phyloP scores from a whole-genome alignment of 1,140 invertebrate genomes.

The Orussus abietinus region DNA sequence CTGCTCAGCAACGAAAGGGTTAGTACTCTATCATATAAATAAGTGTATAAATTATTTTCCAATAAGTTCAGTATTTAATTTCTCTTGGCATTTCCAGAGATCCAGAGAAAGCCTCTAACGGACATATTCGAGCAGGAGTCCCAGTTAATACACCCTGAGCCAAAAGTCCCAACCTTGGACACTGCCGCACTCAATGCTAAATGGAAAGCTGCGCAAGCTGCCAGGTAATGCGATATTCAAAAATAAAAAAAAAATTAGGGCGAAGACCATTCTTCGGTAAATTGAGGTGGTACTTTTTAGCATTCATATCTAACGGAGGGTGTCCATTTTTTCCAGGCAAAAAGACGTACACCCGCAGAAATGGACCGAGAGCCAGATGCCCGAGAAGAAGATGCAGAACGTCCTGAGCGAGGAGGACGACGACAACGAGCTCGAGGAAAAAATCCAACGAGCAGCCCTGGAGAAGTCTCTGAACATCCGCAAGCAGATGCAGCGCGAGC shows the following conservation, averaged over 20 bases:
- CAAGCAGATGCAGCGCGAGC: constrained; percentile 49
- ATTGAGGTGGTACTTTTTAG: too few relatives aligned
- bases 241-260: constrained; percentile 8
- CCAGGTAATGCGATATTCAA: constrained; percentile 39
- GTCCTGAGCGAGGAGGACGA: constrained; percentile 35
- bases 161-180: constrained; percentile 44
- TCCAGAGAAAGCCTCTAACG: constrained; percentile 46
- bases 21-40: constrained; percentile 1
- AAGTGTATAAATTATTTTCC: neutral
- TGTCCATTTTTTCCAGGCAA: constrained; percentile 31
- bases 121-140: constrained; percentile 52
- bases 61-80: constrained; percentile 1
- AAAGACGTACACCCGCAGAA: constrained; percentile 40
- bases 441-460: constrained; percentile 38
- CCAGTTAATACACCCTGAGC: constrained; percentile 44
- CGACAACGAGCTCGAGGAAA: constrained; percentile 41
- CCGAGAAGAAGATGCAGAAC: constrained; percentile 34
- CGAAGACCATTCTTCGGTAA: too few relatives aligned
- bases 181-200: constrained; percentile 46
- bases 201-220: constrained; percentile 47
- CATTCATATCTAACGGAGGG: too few relatives aligned
- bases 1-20: constrained; percentile 48
- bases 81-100: constrained; percentile 31
- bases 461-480: constrained; percentile 47
- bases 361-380: constrained; percentile 44